Evolutionary conservation across 2,113 vertebrate genomes (phyloP), one percentile per base, ranked within the genome.

Genomic region (Patagioenas fasciata): DNA sequence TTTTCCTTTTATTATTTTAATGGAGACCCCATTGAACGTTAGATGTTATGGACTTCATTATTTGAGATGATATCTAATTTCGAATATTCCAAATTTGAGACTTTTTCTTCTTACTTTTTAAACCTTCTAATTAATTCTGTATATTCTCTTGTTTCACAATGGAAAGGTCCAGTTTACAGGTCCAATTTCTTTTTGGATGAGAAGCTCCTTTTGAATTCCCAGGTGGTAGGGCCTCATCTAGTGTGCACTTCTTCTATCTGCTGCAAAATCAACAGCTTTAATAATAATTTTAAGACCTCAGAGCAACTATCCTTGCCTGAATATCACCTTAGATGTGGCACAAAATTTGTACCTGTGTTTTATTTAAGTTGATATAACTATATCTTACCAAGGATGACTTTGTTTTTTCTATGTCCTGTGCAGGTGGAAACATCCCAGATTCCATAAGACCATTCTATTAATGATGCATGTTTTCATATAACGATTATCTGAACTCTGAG

Each of bases 351-450:
- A 77, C 10, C 11, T 70, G 6, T 64, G 7, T 89, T 78, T 73
- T 75, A 54, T 79, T 21, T 54, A 53, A 64, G 19, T n/a, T 50
- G 24, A 24, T 42, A 3, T 69, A 17, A 44, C 73, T 61, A 10
- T 5, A 53, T 29, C 6, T 47, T 71, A 20, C 40, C 0, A 0
- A 77, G 19, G 5, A 16, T 57, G 4, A 28, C 15, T 86, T 58
- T 21, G 6, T 38, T 74, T 85, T 61, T 81, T 29, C 17, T n/a
- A 0, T 77, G 34, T 73, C 47, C 28, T 56, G 1, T 57, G 32
- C 32, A 86, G 24, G 14, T 51, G 18, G 58, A 60, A 78, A 44
- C 9, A 51, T 67, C 26, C 48, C 42, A 79, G 15, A 50, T 89
- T 67, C 18, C 10, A 4, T 58, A 79, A 40, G 15, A 9, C 13